A percentile compares a stretch with the other conserved stretches of the same genome.
Conservation (phyloP, 2,888 invertebrate genomes). For the Leucozona laternaria region DNA sequence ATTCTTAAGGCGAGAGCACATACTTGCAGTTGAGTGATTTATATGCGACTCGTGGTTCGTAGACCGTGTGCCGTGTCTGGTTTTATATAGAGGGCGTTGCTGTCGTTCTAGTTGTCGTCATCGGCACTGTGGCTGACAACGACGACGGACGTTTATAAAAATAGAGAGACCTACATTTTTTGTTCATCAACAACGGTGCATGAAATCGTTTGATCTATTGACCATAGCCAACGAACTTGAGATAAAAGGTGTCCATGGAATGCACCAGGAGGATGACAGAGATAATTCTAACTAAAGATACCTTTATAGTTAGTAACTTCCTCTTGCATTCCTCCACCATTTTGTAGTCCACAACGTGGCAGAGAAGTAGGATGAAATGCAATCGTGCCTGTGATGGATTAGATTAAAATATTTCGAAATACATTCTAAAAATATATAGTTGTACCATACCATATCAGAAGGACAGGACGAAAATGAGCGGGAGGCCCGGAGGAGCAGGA, state of each 20-base stretch:
- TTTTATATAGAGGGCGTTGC: slow-evolving; percentile 11
- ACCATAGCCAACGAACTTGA: slow-evolving; percentile 41
- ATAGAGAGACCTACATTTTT: slow-evolving; percentile 13
- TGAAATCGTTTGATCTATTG: slow-evolving; percentile 67
- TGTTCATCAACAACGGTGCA: slow-evolving; percentile 32
- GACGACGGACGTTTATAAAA: neutral
- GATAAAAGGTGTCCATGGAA: slow-evolving; percentile 43
- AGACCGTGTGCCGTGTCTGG: neutral
- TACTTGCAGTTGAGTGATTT: slow-evolving; percentile 46
- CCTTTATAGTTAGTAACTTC: neutral
- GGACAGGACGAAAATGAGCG: neutral
- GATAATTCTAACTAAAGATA: neutral
- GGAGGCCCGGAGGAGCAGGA: neutral
- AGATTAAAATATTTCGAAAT: slow-evolving; percentile 40
- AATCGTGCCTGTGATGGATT: slow-evolving; percentile 43
- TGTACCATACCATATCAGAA: neutral
- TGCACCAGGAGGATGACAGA: slow-evolving; percentile 4
- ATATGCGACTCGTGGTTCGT: slow-evolving; percentile 18
- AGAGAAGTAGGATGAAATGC: neutral
- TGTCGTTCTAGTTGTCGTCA: neutral
- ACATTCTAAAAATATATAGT: slow-evolving; percentile 49
- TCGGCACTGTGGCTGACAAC: neutral
- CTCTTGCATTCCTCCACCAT: neutral
- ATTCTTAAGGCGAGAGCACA: slow-evolving; percentile 19
- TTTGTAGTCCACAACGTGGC: neutral